These are phyloP conservation scores for Liparis tanakae DNA, from an alignment of 2,797 vertebrate genomes.

Conservation along the genomic window DNA sequence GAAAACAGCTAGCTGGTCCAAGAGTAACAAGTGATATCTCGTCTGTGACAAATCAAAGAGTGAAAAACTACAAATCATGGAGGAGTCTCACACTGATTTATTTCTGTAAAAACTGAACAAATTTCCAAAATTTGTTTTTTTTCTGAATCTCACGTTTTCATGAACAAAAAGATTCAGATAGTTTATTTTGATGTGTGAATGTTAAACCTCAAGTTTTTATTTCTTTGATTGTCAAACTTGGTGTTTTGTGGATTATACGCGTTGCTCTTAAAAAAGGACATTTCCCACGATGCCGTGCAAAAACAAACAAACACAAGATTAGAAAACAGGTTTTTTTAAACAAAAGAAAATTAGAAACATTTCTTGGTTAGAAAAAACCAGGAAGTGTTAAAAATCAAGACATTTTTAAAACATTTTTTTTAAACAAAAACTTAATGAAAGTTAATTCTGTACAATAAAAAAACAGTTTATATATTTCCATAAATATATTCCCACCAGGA, in stretches of 20 bases:
- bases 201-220: not conserved
- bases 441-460: conserved; percentile 32
- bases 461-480: not conserved
- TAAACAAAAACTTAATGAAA: not conserved
- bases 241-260: not conserved
- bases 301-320: not conserved
- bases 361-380: not conserved
- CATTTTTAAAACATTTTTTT: not conserved
- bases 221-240: not conserved
- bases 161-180: not conserved
- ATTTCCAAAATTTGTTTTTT: not conserved
- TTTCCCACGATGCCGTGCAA: conserved; percentile 11
- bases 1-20: not conserved
- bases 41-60: not conserved
- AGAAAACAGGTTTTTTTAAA: not conserved
- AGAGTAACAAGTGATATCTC: not conserved
- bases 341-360: not conserved
- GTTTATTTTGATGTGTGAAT: not conserved
- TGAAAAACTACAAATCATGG: not conserved
- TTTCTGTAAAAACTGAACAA: not conserved
- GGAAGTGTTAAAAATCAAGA: not conserved
- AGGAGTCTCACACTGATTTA: not conserved
- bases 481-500: conserved; percentile 1
- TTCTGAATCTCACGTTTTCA: not conserved
- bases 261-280: not conserved